phyloP scores from a whole-genome alignment of 2,797 vertebrate species.

The Phrynocephalus forsythii region DNA sequence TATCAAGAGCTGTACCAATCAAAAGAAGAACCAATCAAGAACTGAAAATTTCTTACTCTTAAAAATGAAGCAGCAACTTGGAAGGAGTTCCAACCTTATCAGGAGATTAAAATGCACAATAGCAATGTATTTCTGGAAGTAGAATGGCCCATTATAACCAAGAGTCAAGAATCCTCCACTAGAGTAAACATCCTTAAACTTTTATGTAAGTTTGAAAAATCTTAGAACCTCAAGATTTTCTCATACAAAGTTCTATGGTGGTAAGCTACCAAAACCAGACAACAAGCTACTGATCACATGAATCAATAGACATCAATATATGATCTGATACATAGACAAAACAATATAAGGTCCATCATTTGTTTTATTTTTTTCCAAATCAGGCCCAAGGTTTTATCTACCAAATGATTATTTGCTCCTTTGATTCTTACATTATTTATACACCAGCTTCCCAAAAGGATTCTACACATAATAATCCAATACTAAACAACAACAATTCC shows the following conservation, averaged over 20 bases:
- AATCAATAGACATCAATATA: background rate
- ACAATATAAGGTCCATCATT: background rate
- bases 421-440: background rate
- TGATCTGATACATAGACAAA: background rate
- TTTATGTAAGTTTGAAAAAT: background rate
- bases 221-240: background rate
- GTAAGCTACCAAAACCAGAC: background rate
- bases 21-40: background rate
- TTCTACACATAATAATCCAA: background rate
- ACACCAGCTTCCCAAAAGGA: background rate
- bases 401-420: background rate
- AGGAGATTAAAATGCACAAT: no score
- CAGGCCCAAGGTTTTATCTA: background rate
- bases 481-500: background rate
- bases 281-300: background rate
- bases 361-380: background rate
- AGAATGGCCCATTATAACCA: no score
- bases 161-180: background rate
- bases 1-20: background rate
- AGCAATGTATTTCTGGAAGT: background rate
- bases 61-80: no score
- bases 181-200: background rate
- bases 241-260: background rate
- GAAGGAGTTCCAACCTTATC: background rate
- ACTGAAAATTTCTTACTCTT: background rate